Conservation (phyloP, 2,797 vertebrate genomes). For the Enteromius viviparus region DNA sequence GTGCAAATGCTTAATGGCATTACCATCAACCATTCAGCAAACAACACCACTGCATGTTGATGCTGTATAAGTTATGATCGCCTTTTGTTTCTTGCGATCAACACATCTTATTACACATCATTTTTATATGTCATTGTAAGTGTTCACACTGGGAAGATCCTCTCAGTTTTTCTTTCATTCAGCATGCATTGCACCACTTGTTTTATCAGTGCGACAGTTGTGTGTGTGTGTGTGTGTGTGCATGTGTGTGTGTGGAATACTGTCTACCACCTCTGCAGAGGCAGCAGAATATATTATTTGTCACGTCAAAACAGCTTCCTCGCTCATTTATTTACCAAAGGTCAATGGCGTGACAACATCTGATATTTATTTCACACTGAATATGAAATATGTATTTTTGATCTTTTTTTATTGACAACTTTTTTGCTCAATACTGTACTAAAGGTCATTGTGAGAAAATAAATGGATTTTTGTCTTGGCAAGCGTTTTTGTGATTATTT, state of each 20-base stretch:
- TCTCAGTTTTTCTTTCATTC: slow-evolving; percentile 38
- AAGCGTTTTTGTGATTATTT: slow-evolving; percentile 14
- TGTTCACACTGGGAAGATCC: slow-evolving; percentile 15
- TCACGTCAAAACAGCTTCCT: slow-evolving; percentile 8
- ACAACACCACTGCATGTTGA: neutral
- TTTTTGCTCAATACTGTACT: slow-evolving; percentile 29
- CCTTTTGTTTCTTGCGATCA: neutral
- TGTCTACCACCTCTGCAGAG: slow-evolving; percentile 34
- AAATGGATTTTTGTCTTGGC: slow-evolving; percentile 23
- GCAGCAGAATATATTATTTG: slow-evolving; percentile 53
- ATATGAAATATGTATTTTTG: slow-evolving; percentile 47
- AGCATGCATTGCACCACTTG: slow-evolving; percentile 47
- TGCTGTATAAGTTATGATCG: slow-evolving; percentile 1
- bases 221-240: neutral
- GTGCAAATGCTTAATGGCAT: slow-evolving; percentile 6
- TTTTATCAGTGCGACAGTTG: slow-evolving; percentile 42
- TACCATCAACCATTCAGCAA: neutral
- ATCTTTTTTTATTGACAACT: slow-evolving; percentile 30
- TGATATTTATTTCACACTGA: slow-evolving; percentile 50
- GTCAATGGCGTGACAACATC: slow-evolving; percentile 25
- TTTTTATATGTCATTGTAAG: slow-evolving; percentile 10
- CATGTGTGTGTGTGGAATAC: slow-evolving; percentile 26
- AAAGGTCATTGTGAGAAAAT: slow-evolving; percentile 40
- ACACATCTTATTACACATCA: neutral
- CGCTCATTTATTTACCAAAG: slow-evolving; percentile 22